phyloP scores from a whole-genome alignment of 1,140 invertebrate genomes.

The Araneus ventricosus region DNA sequence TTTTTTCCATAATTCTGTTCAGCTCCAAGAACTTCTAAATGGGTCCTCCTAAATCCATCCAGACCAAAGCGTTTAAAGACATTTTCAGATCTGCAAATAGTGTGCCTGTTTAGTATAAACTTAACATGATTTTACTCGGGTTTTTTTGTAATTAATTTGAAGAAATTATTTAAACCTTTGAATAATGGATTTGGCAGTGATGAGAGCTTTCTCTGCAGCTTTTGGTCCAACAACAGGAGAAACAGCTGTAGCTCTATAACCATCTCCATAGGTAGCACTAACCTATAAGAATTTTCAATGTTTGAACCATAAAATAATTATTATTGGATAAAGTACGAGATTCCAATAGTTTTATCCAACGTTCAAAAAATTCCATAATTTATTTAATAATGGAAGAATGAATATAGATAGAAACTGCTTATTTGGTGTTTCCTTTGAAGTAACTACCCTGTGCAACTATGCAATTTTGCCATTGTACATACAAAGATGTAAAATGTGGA shows the following conservation, averaged over 20 bases:
- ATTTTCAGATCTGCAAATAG: constrained; percentile 76
- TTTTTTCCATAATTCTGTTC: constrained; percentile 81
- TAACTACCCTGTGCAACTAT: too few species aligned
- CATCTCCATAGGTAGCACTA: constrained; percentile 81
- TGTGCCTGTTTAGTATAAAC: background rate
- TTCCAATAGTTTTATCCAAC: too few species aligned
- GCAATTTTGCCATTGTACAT: too few species aligned
- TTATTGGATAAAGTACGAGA: too few species aligned
- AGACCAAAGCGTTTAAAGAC: constrained; percentile 80
- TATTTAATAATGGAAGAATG: too few species aligned
- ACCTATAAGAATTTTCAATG: constrained; percentile 76
- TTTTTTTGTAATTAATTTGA: background rate
- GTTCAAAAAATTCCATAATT: too few species aligned
- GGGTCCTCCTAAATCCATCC: constrained; percentile 80
- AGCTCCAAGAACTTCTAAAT: constrained; percentile 81
- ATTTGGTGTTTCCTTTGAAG: too few species aligned
- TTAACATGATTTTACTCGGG: background rate
- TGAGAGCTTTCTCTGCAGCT: constrained; percentile 81
- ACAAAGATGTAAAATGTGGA: too few species aligned
- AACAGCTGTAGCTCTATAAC: constrained; percentile 81
- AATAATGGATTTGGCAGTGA: constrained; percentile 81
- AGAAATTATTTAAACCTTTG: constrained; percentile 77
- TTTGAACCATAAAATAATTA: too few species aligned
- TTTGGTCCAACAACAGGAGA: constrained; percentile 81
- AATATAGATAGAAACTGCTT: too few species aligned